Base-by-base conservation (phyloP, 2,797 vertebrate species). In the Adrianichthys oophorus region DNA sequence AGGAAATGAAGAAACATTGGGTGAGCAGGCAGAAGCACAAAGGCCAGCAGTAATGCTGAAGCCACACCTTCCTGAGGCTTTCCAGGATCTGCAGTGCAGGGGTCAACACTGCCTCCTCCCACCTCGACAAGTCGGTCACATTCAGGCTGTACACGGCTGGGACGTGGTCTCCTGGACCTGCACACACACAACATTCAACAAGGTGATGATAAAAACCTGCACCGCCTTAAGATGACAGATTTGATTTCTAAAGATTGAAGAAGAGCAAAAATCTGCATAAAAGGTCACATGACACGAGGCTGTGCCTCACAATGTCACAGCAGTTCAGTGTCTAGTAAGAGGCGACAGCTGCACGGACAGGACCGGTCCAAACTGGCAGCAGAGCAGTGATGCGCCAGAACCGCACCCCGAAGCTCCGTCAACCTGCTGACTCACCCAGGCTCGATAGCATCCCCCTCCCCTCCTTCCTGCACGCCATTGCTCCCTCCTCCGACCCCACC, bases 21-120 rank as follows among this genome's bases (percentile, higher is more conserved):
- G 26, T 26, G 26, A 26, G 6, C 32, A 12, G 10, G 2, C 10
- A 37, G 32, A 37, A 37, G 32, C 32, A 32, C 32, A 52, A 40
- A 1, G 10, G 12, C 49, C 4, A 48, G 58, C 50, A 48, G 51
- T 24, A 59, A 41, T 1, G 4, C 0, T 0, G 65, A 56, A 29
- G 70, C 75, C 83, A 61, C 89, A 98, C 98, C 96, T 98, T 94
- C 60, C 93, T 84, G 72, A 97, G 93, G 76, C 93, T 92, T 59
- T 90, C 90, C 78, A 99, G 89, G 29, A 99, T 95, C 84, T 93
- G 90, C 84, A 97, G 76, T 59, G 97, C 96, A 74, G 96, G 95
- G 70, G 87, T 81, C 67, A 98, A 90, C 76, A 95, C 95, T 5
- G 81, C 85, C 78, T 96, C 91, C 63, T 96, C 93, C 98, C 98